Evolutionary conservation across 2,113 vertebrate species (phyloP), one percentile per base, ranked within the genome.

Genomic region (Zosterops japonicus): DNA sequence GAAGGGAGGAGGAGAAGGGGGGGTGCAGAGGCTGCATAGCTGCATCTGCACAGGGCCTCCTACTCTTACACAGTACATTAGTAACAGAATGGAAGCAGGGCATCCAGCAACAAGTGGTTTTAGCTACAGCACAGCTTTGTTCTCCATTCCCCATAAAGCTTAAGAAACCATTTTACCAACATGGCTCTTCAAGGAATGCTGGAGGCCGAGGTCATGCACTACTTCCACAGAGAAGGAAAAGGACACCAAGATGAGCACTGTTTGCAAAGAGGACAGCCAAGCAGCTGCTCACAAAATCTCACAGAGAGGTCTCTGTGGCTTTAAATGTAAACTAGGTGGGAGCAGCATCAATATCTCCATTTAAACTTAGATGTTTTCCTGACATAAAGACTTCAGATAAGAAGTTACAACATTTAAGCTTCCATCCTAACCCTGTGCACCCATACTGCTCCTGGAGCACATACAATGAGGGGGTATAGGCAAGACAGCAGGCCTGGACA

Each of bases 391-490:
- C 33, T 70, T 72, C 63, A 65, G 16, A 53, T 5, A 15, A 42
- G 31, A 68, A 55, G 21, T 5, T 76, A 24, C 4, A 71, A 11
- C 18, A 25, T 35, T 39, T 61, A 72, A 0, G 0, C 12, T 55
- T 84, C 71, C 52, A 60, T 36, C n/a, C 24, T n/a, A 82, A 63
- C n/a, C 1, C 1, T 5, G 1, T 55, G 8, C 5, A 74, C 36
- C 49, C 24, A 3, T 20, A 29, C 12, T 12, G 12, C 9, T 70
- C 39, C 46, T 17, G 17, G 59, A 19, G 20, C n/a, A 33, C 7
- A 3, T 6, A 10, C 1, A 1, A 8, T 6, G 9, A 39, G 8
- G 11, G 1, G 2, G 4, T 5, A 2, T 3, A 56, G 7, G 14
- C 8, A 87, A 60, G 5, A 41, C 20, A 46, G 8, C 14, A 56